Evolutionary conservation across 2,113 vertebrate genomes (phyloP), one percentile per base, ranked within the genome.

Genomic region (Sakesphorus luctuosus): DNA sequence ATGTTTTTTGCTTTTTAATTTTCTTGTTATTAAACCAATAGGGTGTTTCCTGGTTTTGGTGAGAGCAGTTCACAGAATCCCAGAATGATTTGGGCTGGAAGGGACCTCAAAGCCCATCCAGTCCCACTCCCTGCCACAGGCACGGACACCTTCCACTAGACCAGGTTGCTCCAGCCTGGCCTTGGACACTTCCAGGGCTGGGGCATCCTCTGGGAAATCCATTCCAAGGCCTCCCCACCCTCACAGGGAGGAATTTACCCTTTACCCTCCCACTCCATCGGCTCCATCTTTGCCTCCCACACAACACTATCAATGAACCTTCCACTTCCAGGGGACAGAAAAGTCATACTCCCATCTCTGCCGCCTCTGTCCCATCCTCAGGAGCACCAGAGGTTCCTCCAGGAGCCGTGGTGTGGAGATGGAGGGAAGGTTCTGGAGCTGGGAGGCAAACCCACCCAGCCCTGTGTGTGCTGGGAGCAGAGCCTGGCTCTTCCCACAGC

Each of bases 371-470:
- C 28, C 1, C 18, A 44, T 52, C 73, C n/a, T 65, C 33, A 50
- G 63, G 4, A 59, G 82, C 10, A 1, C 53, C 3, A 0, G 9
- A 19, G 12, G 0, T 58, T 62, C 66, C 59, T 23, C 1, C 33
- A 6, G 69, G 44, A 46, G 56, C 29, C 5, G 9, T 75, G 11
- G 12, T 33, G 38, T 65, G 21, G 35, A 8, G 89, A 0, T 31
- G 83, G 43, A 89, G 47, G 62, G 93, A 88, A 87, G 25, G 31
- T 72, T 96, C 81, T 92, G 75, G 93, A 85, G 88, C 6, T 5
- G 53, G 56, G 56, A 84, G 66, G 11, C 16, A 5, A 59, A 19
- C 2, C 66, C 24, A 1, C 28, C 7, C 46, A 55, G 71, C 44
- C 50, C 69, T 35, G 75, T 3, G 1, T 20, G 18, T 20, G 77